phyloP scores from a whole-genome alignment of 2,113 vertebrate genomes.

The Trogon surrucura region DNA sequence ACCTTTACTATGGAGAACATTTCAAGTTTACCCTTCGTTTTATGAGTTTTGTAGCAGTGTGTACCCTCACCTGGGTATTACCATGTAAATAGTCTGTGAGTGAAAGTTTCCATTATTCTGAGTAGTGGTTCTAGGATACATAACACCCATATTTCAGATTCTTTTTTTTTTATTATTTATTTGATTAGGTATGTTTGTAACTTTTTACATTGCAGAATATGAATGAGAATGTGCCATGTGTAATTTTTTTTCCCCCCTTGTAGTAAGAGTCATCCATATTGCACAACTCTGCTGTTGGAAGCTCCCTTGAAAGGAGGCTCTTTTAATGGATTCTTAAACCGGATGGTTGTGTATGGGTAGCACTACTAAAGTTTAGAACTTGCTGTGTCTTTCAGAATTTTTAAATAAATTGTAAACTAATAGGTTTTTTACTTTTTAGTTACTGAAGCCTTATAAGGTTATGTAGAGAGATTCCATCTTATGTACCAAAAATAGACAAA shows the following conservation, averaged over 20 bases:
- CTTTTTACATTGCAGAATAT: conserved; percentile 81
- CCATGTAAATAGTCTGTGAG: conserved; percentile 90
- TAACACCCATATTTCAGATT: conserved; percentile 80
- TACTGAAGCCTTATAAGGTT: conserved; percentile 82
- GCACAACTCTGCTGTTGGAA: conserved; percentile 79
- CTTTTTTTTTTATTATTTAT: conserved; percentile 91
- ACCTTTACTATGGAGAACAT: conserved; percentile 81
- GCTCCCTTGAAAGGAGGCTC: conserved; percentile 72
- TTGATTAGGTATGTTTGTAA: conserved; percentile 87
- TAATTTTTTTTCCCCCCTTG: conserved; percentile 66
- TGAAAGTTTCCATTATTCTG: conserved; percentile 83
- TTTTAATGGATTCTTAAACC: conserved; percentile 74
- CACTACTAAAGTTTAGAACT: conserved; percentile 84
- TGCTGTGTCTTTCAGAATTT: conserved; percentile 82
- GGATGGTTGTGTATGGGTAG: conserved; percentile 77
- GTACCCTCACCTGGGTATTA: conserved; percentile 86
- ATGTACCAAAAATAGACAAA: conserved; percentile 85
- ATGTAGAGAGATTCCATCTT: conserved; percentile 81
- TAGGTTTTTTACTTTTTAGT: conserved; percentile 83
- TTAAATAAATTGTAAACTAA: conserved; percentile 84
- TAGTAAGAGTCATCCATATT: conserved; percentile 79
- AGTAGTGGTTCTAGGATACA: conserved; percentile 81
- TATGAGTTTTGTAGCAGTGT: conserved; percentile 92
- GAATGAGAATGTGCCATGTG: conserved; percentile 85
- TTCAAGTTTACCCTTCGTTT: conserved; percentile 85